phyloP scores from a whole-genome alignment of 2,113 vertebrate genomes.

The Willisornis vidua region DNA sequence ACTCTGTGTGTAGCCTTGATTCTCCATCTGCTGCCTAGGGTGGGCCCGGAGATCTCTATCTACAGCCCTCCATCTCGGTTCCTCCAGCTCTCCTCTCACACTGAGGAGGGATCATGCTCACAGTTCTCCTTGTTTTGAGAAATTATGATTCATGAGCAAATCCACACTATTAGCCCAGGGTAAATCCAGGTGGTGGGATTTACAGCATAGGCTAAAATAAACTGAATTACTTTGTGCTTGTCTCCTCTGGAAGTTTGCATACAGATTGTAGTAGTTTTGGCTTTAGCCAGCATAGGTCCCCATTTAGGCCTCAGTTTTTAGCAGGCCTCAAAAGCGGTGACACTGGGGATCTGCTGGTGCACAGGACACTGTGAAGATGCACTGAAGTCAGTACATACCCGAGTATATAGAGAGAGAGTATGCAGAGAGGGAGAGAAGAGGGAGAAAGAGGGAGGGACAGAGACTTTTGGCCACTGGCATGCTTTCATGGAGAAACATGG shows the following conservation, averaged over 20 bases:
- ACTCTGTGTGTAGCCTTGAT: background rate
- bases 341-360: background rate
- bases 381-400: background rate
- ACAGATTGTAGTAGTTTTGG: too few relatives aligned
- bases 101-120: background rate
- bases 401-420: background rate
- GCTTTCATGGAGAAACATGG: background rate
- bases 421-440: background rate
- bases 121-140: background rate
- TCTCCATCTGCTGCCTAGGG: background rate
- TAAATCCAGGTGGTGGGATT: background rate
- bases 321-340: too few relatives aligned
- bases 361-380: background rate
- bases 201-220: background rate
- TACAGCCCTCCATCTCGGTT: background rate
- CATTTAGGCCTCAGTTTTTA: too few relatives aligned
- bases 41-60: background rate
- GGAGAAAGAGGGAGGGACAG: background rate
- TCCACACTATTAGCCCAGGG: background rate
- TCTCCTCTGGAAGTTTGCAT: background rate
- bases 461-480: background rate
- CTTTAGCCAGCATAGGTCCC: too few relatives aligned
- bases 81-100: background rate
- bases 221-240: background rate
- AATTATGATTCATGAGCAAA: background rate